Evolutionary conservation across 2,888 invertebrate species (phyloP).

Genomic region (Icerya purchasi): DNA sequence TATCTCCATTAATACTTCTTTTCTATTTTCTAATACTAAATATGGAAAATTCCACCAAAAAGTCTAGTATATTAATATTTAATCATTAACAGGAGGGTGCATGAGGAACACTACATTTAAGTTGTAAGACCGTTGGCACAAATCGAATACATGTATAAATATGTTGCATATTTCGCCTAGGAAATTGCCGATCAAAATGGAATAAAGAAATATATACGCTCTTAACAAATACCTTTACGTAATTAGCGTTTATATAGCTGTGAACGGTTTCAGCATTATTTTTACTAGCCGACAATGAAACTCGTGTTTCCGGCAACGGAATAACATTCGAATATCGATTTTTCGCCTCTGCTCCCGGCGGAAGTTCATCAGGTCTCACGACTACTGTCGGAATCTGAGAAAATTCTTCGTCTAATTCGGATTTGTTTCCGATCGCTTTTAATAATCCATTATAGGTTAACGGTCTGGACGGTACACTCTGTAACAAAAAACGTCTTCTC

Average conservation of each 20-base stretch:
- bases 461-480: conserved; percentile 8
- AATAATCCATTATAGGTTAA: conserved; percentile 3
- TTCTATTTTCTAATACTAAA: too few species aligned
- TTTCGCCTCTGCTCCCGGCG: conserved; percentile 68
- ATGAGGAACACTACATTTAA: too few species aligned
- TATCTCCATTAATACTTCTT: too few species aligned
- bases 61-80: too few species aligned
- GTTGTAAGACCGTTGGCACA: too few species aligned
- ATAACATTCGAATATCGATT: conserved; percentile 90
- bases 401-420: conserved; percentile 60
- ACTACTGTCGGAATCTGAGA: conserved; percentile 55
- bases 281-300: conserved; percentile 47
- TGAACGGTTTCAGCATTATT: conserved; percentile 29
- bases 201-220: too few species aligned
- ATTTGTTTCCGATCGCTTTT: conserved; percentile 32
- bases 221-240: conserved; percentile 52
- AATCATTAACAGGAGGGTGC: too few species aligned
- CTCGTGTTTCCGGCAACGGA: conserved; percentile 75
- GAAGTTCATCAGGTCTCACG: conserved; percentile 59
- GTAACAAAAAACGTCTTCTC: too few species aligned
- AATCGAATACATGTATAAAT: too few species aligned
- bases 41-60: too few species aligned
- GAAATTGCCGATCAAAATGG: too few species aligned
- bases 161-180: too few species aligned
- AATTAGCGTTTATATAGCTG: conserved; percentile 88